Evolutionary conservation across 2,797 vertebrate species (phyloP).

Genomic region (Urophycis tenuis): DNA sequence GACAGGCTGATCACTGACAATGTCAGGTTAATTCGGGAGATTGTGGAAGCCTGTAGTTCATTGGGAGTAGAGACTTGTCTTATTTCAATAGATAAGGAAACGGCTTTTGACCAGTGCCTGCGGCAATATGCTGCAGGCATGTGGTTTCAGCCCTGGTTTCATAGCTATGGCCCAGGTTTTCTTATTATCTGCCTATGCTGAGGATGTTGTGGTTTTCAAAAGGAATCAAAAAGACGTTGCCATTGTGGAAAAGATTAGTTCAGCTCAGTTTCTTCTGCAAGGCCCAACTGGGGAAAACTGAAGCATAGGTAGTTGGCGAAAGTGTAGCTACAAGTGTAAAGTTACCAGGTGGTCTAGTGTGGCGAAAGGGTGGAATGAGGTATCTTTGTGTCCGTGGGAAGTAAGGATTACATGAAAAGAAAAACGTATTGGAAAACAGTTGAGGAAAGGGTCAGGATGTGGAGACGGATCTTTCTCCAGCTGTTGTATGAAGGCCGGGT

Average conservation of each 20-base stretch:
- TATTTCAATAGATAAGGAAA: neutral
- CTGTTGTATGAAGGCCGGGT: neutral
- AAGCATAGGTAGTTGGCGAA: neutral
- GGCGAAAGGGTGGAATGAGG: neutral
- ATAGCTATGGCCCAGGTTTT: neutral
- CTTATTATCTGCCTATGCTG: neutral
- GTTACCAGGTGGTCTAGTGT: neutral
- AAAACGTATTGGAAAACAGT: neutral
- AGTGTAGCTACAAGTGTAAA: neutral
- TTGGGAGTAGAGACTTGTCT: slow-evolving; percentile 1
- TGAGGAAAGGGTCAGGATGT: neutral
- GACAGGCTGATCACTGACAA: slow-evolving; percentile 2
- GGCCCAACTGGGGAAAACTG: neutral
- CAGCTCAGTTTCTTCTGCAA: neutral
- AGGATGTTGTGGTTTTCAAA: neutral
- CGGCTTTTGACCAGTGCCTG: neutral
- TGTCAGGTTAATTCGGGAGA: neutral
- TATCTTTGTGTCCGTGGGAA: neutral
- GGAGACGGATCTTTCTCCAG: neutral
- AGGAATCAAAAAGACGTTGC: too few species aligned
- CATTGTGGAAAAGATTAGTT: too few species aligned
- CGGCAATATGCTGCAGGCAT: neutral
- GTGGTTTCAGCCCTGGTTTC: neutral
- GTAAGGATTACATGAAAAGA: neutral
- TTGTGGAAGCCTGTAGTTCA: neutral